Base-by-base conservation (phyloP, 2,888 invertebrate species). In the Xanthorhoe designata region DNA sequence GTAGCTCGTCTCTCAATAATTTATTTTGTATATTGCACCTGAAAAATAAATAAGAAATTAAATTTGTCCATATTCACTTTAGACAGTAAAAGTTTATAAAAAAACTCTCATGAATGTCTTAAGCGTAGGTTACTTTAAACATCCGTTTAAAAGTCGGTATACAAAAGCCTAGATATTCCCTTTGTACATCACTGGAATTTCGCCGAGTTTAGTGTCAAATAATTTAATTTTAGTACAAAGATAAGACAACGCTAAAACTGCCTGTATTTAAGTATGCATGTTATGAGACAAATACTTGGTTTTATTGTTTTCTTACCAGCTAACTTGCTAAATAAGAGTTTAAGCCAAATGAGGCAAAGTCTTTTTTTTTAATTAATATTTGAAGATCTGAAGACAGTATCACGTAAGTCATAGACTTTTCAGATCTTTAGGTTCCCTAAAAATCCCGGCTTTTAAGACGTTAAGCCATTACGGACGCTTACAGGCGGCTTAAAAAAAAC, bases 161-260 rank as follows among this genome's bases (percentile, higher is more conserved):
- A 17, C 35, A 17, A 17, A 10, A 38, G 38, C 17, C 13, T 38
- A 38, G 47, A 47, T 47, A 29, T 59, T 51, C 35, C 38, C 58
- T 59, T 59, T 50, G 50, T 51, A 58, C 17, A 58, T 17, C 50
- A 56, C 61, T 38, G 18, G 35, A 62, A 62, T 56, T 50, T 49
- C 47, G n/a, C 47, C 19, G 2, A 55, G 55, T 56, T 62, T 62
- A 42, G 56, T 56, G 62, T 51, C 50, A 38, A 50, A 56, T 56
- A 62, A 62, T 62, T 56, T 56, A 62, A 50, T 56, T 56, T 56
- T 38, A 55, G 55, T 35, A 55, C 29, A 56, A 9, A 61, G 61
- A 61, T 61, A 61, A 61, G 38, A 17, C 35, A 24, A 1, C 32
- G 49, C 49, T 61, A 32, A 24, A 38, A 54, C 32, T 54, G 19